Evolutionary conservation across 2,797 vertebrate species (phyloP), one percentile per base, ranked within the genome.

Genomic region (Linurgus olivaceus): DNA sequence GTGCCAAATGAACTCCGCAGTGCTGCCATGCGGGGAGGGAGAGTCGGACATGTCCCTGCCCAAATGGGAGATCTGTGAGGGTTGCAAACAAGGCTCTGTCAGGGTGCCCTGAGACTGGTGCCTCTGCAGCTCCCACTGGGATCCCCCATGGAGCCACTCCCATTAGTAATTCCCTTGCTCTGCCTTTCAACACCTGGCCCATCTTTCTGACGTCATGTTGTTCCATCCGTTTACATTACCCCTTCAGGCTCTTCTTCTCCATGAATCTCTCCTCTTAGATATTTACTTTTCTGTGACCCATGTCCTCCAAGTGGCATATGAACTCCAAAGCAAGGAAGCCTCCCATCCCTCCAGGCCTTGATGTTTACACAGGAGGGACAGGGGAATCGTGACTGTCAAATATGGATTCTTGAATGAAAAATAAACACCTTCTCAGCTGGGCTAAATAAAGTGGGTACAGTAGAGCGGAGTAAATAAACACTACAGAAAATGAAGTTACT

Each of bases 11-110:
- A 67, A 4, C 13, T 24, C 42, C 29, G 25, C 15, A 1, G 28
- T 6, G 24, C 54, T 50, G 45, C 17, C 37, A 0, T 7, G 25
- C 0, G 0, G 20, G 31, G 2, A 90, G 4, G 25, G 5, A 59
- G 40, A 25, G 35, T 31, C 2, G 16, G 58, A 2, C 15, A 0
- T 1, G 25, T 16, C 25, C 55, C 58, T 68, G n/a, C 15, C 19
- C 73, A 10, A 14, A 10, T 2, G 24, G 25, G 10, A 7, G 11
- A 28, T 45, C 40, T 47, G 25, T 17, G 45, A 29, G 13, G 18
- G 31, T 0, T 48, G 21, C 42, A 38, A 33, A 35, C 12, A 20
- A 23, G 18, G 42, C 40, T 55, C 55, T 1, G 3, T 24, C 55
- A 35, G 31, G 8, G 20, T 38, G 21, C 15, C 13, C 18, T 12